A percentile compares a stretch with the other conserved stretches of the same genome.
Conservation (phyloP, 2,888 invertebrate species). For the Bellardia bayeri region DNA sequence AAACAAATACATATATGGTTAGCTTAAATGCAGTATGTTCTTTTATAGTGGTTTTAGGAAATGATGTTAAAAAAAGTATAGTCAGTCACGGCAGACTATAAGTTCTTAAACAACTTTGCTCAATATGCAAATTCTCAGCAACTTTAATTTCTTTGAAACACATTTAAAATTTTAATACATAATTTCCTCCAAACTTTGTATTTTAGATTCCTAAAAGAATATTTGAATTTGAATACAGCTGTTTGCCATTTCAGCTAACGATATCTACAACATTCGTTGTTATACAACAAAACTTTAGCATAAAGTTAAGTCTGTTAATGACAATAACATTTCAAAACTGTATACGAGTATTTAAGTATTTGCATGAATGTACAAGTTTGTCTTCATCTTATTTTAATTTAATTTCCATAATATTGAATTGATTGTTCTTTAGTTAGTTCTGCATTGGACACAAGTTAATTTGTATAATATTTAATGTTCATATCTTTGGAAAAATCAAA, state of each 20-base stretch:
- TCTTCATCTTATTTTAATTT: constrained; percentile 62
- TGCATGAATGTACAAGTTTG: constrained; percentile 27
- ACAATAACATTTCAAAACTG: constrained; percentile 55
- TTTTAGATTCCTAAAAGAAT: no score
- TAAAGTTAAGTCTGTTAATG: constrained; percentile 66
- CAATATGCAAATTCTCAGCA: no score
- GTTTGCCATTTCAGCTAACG: background rate
- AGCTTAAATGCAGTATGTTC: background rate
- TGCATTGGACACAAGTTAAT: constrained; percentile 67
- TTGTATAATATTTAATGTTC: constrained; percentile 45
- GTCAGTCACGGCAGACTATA: no score
- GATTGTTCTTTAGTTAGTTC: constrained; percentile 34
- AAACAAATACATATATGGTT: background rate
- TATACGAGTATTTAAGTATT: constrained; percentile 21
- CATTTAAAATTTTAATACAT: no score
- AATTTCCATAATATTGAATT: constrained; percentile 56
- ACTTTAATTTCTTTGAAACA: no score
- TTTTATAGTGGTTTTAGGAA: no score
- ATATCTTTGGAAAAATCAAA: constrained; percentile 41
- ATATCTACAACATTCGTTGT: background rate
- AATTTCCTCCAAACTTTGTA: no score
- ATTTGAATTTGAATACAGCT: no score
- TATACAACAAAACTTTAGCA: constrained; percentile 28
- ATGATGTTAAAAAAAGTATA: no score
- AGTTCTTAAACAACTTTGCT: no score